Evolutionary conservation across 2,113 vertebrate genomes (phyloP).

Genomic region (Carassius gibelio): DNA sequence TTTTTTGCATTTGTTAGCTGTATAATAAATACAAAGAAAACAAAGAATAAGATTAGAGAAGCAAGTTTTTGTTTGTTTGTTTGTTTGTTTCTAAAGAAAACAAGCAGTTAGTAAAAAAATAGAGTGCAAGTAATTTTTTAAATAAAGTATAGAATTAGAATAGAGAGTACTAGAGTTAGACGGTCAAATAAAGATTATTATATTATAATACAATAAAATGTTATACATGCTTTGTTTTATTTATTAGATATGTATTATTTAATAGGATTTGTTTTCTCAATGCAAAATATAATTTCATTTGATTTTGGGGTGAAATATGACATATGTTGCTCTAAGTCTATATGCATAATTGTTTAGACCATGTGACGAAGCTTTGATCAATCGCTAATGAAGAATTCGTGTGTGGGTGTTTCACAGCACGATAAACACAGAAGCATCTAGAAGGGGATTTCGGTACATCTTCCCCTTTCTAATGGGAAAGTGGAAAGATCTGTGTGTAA

Average conservation of each 20-base stretch:
- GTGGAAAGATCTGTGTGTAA: background rate
- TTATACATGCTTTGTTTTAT: too few species aligned
- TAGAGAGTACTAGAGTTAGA: too few species aligned
- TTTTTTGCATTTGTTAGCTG: too few species aligned
- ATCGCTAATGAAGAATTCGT: conserved; percentile 23
- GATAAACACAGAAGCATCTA: background rate
- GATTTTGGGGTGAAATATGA: background rate
- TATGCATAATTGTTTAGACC: background rate
- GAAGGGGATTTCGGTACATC: conserved; percentile 29
- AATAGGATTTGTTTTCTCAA: background rate
- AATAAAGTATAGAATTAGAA: too few species aligned
- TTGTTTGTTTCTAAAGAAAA: too few species aligned
- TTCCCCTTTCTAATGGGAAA: background rate
- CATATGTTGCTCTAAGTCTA: background rate
- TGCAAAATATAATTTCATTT: background rate
- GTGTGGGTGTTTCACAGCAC: conserved; percentile 43
- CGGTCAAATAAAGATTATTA: too few species aligned
- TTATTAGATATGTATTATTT: background rate
- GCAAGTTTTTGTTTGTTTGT: too few species aligned
- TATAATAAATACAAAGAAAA: too few species aligned
- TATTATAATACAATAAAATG: background rate
- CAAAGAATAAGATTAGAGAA: too few species aligned
- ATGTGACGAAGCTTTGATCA: background rate
- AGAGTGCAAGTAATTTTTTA: too few species aligned
- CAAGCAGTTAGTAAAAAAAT: too few species aligned